Evolutionary conservation across 1,140 invertebrate species (phyloP).

Genomic region (Phymastichus coffea): DNA sequence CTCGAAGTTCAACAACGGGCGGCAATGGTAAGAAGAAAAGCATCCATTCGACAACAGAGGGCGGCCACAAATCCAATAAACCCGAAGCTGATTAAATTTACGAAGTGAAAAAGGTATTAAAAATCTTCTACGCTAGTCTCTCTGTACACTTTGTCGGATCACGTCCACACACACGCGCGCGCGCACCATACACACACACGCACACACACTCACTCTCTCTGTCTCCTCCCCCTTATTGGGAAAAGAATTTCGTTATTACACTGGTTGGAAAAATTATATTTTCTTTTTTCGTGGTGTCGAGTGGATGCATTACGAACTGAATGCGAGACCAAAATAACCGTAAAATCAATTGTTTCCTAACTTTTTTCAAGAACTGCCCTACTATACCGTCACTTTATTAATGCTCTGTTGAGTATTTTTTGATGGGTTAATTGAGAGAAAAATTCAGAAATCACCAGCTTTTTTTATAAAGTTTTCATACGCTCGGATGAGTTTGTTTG

Average conservation of each 20-base stretch:
- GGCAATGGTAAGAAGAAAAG: conserved; percentile 15
- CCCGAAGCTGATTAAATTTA: conserved; percentile 53
- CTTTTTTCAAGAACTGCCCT: too few species aligned
- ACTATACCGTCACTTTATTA: too few species aligned
- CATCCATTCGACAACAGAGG: conserved; percentile 23
- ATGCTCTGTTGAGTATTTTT: too few species aligned
- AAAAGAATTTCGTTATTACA: conserved; percentile 26
- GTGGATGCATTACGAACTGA: too few species aligned
- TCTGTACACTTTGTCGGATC: neutral
- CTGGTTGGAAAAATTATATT: conserved; percentile 12
- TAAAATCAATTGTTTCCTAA: too few species aligned
- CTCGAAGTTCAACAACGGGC: conserved; percentile 27
- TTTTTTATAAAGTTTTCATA: too few species aligned
- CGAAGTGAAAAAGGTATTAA: conserved; percentile 51
- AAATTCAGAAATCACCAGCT: conserved; percentile 21
- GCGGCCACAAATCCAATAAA: conserved; percentile 49
- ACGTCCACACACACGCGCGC: neutral
- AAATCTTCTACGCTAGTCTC: conserved; percentile 20
- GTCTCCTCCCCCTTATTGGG: conserved; percentile 14
- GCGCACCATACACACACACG: neutral
- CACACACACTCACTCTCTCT: neutral
- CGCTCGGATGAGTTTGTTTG: too few species aligned
- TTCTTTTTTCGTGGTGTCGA: too few species aligned
- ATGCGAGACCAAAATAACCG: too few species aligned
- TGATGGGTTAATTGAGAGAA: conserved; percentile 7